Evolutionary conservation across 2,113 vertebrate genomes (phyloP).

Genomic region (Pteruthius melanotis): DNA sequence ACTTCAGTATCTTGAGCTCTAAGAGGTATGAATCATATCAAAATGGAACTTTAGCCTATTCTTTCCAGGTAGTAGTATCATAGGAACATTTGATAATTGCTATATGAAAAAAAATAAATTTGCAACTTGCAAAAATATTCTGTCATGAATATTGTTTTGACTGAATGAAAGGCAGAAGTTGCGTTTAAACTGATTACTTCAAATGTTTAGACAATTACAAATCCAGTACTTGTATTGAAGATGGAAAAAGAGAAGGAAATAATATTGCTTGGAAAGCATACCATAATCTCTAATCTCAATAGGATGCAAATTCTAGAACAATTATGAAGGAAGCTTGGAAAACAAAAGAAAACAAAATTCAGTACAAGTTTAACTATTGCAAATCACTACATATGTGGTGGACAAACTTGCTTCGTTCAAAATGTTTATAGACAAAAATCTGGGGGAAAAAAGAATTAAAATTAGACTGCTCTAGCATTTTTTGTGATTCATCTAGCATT

Average conservation of each 20-base stretch:
- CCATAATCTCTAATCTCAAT: background rate
- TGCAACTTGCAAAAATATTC: background rate
- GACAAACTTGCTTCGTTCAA: background rate
- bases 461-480: background rate
- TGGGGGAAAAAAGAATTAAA: background rate
- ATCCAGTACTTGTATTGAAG: background rate
- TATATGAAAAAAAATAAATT: background rate
- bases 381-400: background rate
- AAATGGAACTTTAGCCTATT: background rate
- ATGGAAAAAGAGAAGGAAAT: background rate
- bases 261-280: background rate
- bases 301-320: background rate
- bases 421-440: background rate
- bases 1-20: background rate
- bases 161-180: background rate
- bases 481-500: background rate
- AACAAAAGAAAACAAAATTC: background rate
- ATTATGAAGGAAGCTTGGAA: background rate
- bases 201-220: background rate
- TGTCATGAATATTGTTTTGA: background rate
- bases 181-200: background rate
- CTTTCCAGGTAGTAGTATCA: background rate
- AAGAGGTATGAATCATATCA: background rate
- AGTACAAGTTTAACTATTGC: background rate
- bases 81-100: background rate